phyloP scores from a whole-genome alignment of 2,113 vertebrate genomes.

The Rhinolophus ferrumequinum region DNA sequence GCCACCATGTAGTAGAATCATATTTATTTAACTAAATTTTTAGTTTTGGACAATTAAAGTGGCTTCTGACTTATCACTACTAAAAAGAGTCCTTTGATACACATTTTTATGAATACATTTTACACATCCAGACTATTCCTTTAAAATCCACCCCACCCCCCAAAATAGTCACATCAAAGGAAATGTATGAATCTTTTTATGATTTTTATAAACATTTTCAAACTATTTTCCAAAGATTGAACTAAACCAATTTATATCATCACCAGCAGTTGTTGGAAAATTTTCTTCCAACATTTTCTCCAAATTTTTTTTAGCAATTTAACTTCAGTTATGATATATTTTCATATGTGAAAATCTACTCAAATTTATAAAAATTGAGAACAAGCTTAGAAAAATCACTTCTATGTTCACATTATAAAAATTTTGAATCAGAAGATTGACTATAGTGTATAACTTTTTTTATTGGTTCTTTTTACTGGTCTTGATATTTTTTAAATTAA shows the following conservation, averaged over 20 bases:
- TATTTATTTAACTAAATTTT: background rate
- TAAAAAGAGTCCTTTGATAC: background rate
- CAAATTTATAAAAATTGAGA: slow-evolving; percentile 6
- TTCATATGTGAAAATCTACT: background rate
- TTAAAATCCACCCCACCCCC: background rate
- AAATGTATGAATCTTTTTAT: background rate
- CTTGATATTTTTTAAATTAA: too few relatives aligned
- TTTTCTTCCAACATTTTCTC: background rate
- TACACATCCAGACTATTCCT: background rate
- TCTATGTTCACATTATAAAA: background rate
- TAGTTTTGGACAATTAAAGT: background rate
- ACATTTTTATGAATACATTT: background rate
- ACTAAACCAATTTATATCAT: background rate
- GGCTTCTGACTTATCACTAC: background rate
- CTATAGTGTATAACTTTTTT: background rate
- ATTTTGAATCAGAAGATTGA: background rate
- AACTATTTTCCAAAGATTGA: background rate
- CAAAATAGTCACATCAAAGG: background rate
- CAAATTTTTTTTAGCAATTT: background rate
- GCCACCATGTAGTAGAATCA: background rate
- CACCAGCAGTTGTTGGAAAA: too few relatives aligned
- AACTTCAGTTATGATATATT: background rate
- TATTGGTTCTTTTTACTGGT: too few relatives aligned
- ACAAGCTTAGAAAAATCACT: background rate
- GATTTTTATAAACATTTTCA: background rate